Conservation (phyloP, 2,113 vertebrate genomes). For the Aplodontia rufa region DNA sequence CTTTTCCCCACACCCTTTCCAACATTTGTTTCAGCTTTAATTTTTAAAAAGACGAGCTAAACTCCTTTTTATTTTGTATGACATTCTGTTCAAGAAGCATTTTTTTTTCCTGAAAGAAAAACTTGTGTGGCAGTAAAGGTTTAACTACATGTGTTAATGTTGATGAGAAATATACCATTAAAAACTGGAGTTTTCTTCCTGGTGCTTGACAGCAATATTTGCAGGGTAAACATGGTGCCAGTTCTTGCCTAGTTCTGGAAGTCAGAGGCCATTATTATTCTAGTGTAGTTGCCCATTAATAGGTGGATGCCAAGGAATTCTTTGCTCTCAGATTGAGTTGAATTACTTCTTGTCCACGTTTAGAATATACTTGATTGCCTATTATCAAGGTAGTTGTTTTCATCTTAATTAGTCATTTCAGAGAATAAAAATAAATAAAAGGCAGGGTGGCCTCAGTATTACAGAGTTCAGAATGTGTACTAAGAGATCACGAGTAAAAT, state of each 20-base stretch:
- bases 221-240: background rate
- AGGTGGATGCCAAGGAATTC: constrained; percentile 5
- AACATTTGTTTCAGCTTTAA: background rate
- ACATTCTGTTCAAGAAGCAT: background rate
- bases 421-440: constrained; percentile 55
- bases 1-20: no score
- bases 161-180: constrained; percentile 29
- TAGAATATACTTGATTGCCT: constrained; percentile 48
- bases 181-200: background rate
- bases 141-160: background rate
- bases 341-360: constrained; percentile 35
- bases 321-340: background rate
- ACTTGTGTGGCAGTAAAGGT: background rate
- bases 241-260: constrained; percentile 26
- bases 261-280: constrained; percentile 10
- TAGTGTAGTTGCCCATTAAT: background rate
- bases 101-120: constrained; percentile 45
- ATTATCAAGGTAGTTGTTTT: constrained; percentile 27
- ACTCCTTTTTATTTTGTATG: constrained; percentile 23
- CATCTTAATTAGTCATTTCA: constrained; percentile 51
- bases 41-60: background rate
- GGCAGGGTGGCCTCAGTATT: constrained; percentile 9
- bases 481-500: constrained; percentile 3
- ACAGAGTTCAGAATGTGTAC: constrained; percentile 53
- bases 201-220: background rate